These are phyloP conservation scores for Rutilus rutilus DNA, from an alignment of 2,113 vertebrate species.

Conservation along the genomic window DNA sequence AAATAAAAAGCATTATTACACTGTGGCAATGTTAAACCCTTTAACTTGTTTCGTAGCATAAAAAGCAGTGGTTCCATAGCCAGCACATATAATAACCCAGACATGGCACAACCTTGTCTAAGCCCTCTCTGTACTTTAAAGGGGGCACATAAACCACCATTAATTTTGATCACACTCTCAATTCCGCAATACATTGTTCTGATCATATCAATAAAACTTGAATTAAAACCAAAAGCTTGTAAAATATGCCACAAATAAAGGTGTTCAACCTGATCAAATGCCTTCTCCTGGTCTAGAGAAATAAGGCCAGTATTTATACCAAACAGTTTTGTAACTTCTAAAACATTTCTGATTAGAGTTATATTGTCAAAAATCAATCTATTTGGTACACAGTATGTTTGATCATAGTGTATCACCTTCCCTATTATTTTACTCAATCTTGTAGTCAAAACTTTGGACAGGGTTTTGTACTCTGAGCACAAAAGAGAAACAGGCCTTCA, in stretches of 20 bases:
- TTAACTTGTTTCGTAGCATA: background rate
- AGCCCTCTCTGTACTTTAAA: no score
- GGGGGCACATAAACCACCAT: no score
- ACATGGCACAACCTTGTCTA: no score
- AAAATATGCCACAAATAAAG: no score
- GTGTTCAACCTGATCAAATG: no score
- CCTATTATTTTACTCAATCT: background rate
- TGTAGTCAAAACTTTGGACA: background rate
- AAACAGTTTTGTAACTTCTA: background rate
- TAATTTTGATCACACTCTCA: no score
- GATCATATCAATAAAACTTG: no score
- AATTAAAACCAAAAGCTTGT: no score
- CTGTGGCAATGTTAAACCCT: background rate
- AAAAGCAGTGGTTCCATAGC: no score
- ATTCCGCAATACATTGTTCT: no score
- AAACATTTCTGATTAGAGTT: background rate
- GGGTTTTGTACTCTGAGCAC: background rate
- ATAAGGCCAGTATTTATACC: background rate
- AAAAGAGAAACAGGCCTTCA: background rate
- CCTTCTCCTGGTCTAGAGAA: no score
- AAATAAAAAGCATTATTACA: background rate
- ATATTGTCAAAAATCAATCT: background rate
- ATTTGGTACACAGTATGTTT: background rate
- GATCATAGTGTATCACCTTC: background rate
- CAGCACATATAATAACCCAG: no score